A percentile compares a stretch with the other conserved stretches of the same genome.
These are phyloP conservation scores for Drosophila merina DNA, from an alignment of 2,888 invertebrate species.

Conservation along the genomic window DNA sequence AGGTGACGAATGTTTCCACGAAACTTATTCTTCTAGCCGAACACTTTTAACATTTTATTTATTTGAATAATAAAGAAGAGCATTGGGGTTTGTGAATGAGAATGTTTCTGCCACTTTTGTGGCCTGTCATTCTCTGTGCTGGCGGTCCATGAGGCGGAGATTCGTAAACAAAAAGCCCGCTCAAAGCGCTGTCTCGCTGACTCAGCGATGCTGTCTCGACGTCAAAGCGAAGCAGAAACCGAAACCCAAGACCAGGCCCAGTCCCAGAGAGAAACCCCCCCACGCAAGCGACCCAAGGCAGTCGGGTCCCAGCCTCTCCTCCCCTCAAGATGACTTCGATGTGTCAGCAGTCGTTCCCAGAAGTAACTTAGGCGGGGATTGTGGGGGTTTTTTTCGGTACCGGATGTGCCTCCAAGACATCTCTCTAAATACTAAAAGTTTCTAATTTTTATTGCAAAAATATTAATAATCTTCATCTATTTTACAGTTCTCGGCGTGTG, in stretches of 20 bases:
- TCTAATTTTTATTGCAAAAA: not conserved
- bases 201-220: constrained; percentile 64
- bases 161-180: constrained; percentile 57
- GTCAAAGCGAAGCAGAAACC: constrained; percentile 17
- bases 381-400: constrained; percentile 52
- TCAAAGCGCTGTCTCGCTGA: constrained; percentile 52
- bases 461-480: not conserved
- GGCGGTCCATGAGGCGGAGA: constrained; percentile 43
- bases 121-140: constrained; percentile 29
- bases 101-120: constrained; percentile 36
- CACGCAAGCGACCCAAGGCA: constrained; percentile 59
- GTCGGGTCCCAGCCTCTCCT: constrained; percentile 36
- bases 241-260: constrained; percentile 27
- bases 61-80: not conserved
- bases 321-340: constrained; percentile 37
- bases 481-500: constrained; percentile 75
- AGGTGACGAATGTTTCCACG: constrained; percentile 9
- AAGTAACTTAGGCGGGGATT: constrained; percentile 28
- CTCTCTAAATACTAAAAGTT: not conserved
- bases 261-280: constrained; percentile 40
- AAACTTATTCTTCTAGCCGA: not conserved
- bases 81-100: not conserved
- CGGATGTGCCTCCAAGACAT: constrained; percentile 56
- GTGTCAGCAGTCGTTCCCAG: constrained; percentile 67
- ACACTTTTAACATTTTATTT: constrained; percentile 18